Percentiles rank a stretch among this genome's conserved stretches.
Evolutionary conservation across 2,888 invertebrate genomes (phyloP).

Genomic region (Standfussiana lucernea): DNA sequence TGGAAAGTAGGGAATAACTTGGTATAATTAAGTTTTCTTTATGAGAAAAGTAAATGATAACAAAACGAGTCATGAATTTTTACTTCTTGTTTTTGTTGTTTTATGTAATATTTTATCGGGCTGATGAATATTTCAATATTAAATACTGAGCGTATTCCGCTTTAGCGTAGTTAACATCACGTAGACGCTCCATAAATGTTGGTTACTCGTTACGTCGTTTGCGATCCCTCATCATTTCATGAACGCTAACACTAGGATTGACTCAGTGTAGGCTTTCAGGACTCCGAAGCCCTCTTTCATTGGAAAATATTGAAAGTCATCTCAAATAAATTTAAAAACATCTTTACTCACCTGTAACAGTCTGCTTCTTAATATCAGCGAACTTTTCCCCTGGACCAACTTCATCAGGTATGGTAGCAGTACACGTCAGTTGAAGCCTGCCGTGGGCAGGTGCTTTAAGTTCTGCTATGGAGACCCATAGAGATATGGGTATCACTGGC

Average conservation of each 20-base stretch:
- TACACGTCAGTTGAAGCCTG: conserved; percentile 93
- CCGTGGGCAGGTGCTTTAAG: conserved; percentile 93
- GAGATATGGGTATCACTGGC: conserved; percentile 92
- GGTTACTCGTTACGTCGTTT: not conserved
- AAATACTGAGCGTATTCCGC: not conserved
- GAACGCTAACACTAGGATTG: not conserved
- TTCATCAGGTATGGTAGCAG: conserved; percentile 94
- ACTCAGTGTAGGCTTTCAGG: no score
- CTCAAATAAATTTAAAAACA: not conserved
- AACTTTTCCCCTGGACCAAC: conserved; percentile 93
- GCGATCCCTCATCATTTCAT: not conserved
- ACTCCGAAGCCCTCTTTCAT: not conserved
- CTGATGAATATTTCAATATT: not conserved
- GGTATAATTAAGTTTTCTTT: conserved; percentile 23
- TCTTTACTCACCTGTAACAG: conserved; percentile 92
- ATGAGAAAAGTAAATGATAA: not conserved
- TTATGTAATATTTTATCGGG: not conserved
- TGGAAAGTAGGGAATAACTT: conserved; percentile 22
- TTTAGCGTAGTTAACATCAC: not conserved
- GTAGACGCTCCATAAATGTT: not conserved
- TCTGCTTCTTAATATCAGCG: conserved; percentile 93
- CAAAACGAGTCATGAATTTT: not conserved
- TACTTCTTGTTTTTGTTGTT: not conserved
- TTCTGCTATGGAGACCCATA: conserved; percentile 94
- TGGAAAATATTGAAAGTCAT: not conserved